Conservation (phyloP, 30 jellyfish, hydroid and myxozoan species). For the Rhopilema esculentum region DNA sequence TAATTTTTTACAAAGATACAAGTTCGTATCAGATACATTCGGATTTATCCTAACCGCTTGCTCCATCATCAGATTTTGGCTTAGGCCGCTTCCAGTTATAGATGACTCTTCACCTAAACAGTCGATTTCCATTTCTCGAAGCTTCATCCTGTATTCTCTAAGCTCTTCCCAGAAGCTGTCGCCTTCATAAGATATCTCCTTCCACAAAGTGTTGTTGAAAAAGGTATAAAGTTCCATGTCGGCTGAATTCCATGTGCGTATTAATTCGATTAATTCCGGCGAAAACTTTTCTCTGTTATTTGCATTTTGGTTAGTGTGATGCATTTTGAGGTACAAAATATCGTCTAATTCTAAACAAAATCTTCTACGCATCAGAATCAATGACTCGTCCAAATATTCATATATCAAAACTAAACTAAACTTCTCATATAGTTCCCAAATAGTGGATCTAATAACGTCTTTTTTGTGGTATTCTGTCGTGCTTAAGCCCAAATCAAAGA, state of each 20-base stretch:
- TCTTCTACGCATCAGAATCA: constrained; percentile 80
- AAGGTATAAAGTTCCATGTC: constrained; percentile 77
- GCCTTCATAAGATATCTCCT: constrained; percentile 91
- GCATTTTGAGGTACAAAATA: constrained; percentile 78
- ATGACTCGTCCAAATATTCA: constrained; percentile 93
- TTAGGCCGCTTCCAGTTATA: constrained; percentile 62
- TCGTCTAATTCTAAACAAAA: constrained; percentile 95
- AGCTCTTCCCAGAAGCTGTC: constrained; percentile 88
- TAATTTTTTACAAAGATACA: constrained; percentile 87
- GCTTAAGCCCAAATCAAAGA: constrained; percentile 95
- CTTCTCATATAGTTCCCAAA: constrained; percentile 88
- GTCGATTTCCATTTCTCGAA: constrained; percentile 69
- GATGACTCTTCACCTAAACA: constrained; percentile 59
- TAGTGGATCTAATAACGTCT: constrained; percentile 85
- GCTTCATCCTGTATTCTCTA: constrained; percentile 62
- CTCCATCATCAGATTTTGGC: constrained; percentile 1
- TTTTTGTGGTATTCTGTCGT: constrained; percentile 95
- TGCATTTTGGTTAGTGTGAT: constrained; percentile 71
- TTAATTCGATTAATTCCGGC: constrained; percentile 70
- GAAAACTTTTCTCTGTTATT: constrained; percentile 67
- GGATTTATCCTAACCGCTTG: constrained; percentile 67
- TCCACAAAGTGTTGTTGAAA: constrained; percentile 93
- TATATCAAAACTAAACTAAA: constrained; percentile 84
- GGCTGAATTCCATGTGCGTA: constrained; percentile 87
- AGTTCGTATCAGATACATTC: constrained; percentile 77